Evolutionary conservation across 2,797 vertebrate genomes (phyloP).

Genomic region (Anabas testudineus): DNA sequence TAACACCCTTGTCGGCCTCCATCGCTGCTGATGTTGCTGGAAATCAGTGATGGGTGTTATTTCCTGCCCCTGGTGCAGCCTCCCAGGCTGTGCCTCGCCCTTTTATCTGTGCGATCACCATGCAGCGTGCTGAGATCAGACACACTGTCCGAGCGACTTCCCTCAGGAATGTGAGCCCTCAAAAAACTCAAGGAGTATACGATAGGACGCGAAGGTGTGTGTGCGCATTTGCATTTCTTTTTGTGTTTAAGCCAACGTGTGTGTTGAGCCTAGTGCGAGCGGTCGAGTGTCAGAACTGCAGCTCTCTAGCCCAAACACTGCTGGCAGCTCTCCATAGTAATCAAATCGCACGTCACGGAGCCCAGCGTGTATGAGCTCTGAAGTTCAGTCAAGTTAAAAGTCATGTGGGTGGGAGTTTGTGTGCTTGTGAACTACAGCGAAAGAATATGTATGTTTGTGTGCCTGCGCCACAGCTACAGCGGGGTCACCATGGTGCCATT

Average conservation of each 20-base stretch:
- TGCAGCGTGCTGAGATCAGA: constrained; percentile 55
- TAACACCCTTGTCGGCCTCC: constrained; percentile 73
- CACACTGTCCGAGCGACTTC: constrained; percentile 68
- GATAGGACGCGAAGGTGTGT: constrained; percentile 53
- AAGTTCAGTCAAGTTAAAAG: constrained; percentile 68
- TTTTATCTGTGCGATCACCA: constrained; percentile 72
- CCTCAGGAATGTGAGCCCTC: constrained; percentile 55
- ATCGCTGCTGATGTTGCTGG: constrained; percentile 59
- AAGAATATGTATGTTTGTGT: constrained; percentile 36
- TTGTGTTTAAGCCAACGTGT: neutral
- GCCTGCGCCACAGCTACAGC: constrained; percentile 23
- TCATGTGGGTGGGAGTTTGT: constrained; percentile 14
- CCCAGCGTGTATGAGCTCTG: constrained; percentile 43
- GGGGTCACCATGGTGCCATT: constrained; percentile 72
- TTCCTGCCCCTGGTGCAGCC: constrained; percentile 59
- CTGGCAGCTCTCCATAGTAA: constrained; percentile 73
- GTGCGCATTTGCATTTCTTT: neutral
- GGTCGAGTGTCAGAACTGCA: constrained; percentile 48
- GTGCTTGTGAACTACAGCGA: constrained; percentile 1
- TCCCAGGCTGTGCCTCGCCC: constrained; percentile 42
- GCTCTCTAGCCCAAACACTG: constrained; percentile 63
- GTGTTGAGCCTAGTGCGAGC: constrained; percentile 16
- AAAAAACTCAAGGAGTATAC: constrained; percentile 23
- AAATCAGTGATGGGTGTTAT: constrained; percentile 60
- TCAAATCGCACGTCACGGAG: constrained; percentile 70